Evolutionary conservation across 2,888 invertebrate genomes (phyloP).

Genomic region (Nomada ruficornis): DNA sequence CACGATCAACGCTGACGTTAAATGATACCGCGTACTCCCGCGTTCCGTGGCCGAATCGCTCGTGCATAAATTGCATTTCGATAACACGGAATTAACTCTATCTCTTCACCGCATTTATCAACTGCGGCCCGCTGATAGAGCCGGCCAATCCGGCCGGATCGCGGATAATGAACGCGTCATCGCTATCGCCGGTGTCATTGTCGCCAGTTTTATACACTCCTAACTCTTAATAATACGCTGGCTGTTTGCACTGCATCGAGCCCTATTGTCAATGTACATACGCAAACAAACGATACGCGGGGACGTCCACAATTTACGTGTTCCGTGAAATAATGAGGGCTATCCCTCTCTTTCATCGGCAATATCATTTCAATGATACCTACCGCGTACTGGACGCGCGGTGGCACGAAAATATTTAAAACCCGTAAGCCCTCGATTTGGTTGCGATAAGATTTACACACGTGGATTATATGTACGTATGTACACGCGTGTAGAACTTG

Average conservation of each 20-base stretch:
- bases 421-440: background rate
- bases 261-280: conserved; percentile 48
- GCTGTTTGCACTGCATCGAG: conserved; percentile 49
- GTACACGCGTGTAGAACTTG: no score
- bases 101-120: conserved; percentile 73
- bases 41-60: conserved; percentile 36
- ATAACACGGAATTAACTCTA: conserved; percentile 74
- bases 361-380: conserved; percentile 37
- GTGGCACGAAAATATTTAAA: conserved; percentile 18
- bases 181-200: conserved; percentile 65
- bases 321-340: conserved; percentile 43
- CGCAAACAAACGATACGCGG: conserved; percentile 47
- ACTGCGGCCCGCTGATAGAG: conserved; percentile 67
- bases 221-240: conserved; percentile 65
- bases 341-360: conserved; percentile 36
- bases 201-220: conserved; percentile 61
- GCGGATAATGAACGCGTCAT: conserved; percentile 72
- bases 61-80: conserved; percentile 73
- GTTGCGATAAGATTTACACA: no score
- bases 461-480: no score
- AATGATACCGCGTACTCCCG: conserved; percentile 57
- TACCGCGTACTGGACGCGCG: background rate
- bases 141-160: conserved; percentile 64
- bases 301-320: conserved; percentile 36
- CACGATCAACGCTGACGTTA: conserved; percentile 56